Evolutionary conservation across 2,888 invertebrate genomes (phyloP).

Genomic region (Pseudococcus longispinus): DNA sequence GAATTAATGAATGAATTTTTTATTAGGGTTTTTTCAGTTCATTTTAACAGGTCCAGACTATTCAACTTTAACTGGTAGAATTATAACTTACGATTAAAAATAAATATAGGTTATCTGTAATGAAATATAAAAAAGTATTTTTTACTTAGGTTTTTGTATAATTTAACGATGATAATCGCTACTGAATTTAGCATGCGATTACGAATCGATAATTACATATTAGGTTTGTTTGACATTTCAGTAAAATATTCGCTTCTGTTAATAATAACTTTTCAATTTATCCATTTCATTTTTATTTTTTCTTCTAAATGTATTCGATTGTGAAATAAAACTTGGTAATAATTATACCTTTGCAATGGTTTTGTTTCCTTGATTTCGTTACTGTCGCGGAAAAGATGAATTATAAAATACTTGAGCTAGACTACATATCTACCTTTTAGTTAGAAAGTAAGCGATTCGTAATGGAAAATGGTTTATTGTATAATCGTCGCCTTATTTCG

Average conservation of each 20-base stretch:
- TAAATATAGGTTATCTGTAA: conserved; percentile 37
- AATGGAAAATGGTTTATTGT: too few species aligned
- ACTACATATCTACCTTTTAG: too few species aligned
- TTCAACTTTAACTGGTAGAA: not conserved
- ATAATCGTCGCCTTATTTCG: too few species aligned
- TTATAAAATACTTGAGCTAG: too few species aligned
- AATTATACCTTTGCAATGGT: not conserved
- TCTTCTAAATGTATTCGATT: conserved; percentile 1
- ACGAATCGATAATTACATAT: conserved; percentile 42
- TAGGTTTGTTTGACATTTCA: conserved; percentile 19
- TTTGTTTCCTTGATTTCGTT: not conserved
- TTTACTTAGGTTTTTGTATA: conserved; percentile 43
- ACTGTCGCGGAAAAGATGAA: not conserved
- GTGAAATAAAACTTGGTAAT: not conserved
- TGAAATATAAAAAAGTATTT: conserved; percentile 25
- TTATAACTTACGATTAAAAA: conserved; percentile 42
- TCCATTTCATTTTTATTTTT: conserved; percentile 2
- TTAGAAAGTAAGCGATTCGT: too few species aligned
- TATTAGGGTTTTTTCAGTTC: not conserved
- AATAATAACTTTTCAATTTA: conserved; percentile 42
- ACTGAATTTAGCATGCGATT: conserved; percentile 44
- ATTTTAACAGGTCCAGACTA: not conserved
- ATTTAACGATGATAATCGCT: conserved; percentile 44
- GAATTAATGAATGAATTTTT: conserved; percentile 20
- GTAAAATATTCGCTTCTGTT: conserved; percentile 40